Evolutionary conservation across 2,113 vertebrate species (phyloP).

Genomic region (Spea bombifrons): DNA sequence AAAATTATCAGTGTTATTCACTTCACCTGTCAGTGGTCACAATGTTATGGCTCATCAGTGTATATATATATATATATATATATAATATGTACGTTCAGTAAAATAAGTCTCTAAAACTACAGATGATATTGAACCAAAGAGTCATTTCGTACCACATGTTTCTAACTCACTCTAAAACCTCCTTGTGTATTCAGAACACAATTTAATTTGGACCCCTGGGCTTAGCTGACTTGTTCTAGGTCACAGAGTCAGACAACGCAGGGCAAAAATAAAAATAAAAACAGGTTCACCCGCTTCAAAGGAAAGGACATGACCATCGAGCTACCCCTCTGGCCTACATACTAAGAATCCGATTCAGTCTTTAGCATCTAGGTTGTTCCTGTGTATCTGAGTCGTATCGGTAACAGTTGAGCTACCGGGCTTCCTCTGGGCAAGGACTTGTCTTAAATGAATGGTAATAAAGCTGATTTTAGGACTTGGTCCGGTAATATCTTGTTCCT

Average conservation of each 20-base stretch:
- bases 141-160: no score
- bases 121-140: no score
- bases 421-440: constrained; percentile 19
- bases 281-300: constrained; percentile 16
- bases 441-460: constrained; percentile 14
- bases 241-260: not conserved
- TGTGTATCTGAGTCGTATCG: not conserved
- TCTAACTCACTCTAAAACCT: not conserved
- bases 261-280: not conserved
- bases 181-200: not conserved
- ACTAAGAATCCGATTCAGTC: not conserved
- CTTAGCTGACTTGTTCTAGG: not conserved
- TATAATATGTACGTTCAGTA: no score
- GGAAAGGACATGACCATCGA: not conserved
- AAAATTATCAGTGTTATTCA: no score
- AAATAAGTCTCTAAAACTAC: no score
- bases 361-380: not conserved
- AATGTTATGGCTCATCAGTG: no score
- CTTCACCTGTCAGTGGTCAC: no score
- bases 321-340: not conserved
- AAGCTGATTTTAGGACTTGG: constrained; percentile 19
- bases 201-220: not conserved
- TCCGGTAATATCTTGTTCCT: not conserved
- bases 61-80: no score
- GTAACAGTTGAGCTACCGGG: constrained; percentile 1